A percentile compares a stretch with the other conserved stretches of the same genome.
phyloP scores from a whole-genome alignment of 1,140 invertebrate genomes.

The Habropoda laboriosa region DNA sequence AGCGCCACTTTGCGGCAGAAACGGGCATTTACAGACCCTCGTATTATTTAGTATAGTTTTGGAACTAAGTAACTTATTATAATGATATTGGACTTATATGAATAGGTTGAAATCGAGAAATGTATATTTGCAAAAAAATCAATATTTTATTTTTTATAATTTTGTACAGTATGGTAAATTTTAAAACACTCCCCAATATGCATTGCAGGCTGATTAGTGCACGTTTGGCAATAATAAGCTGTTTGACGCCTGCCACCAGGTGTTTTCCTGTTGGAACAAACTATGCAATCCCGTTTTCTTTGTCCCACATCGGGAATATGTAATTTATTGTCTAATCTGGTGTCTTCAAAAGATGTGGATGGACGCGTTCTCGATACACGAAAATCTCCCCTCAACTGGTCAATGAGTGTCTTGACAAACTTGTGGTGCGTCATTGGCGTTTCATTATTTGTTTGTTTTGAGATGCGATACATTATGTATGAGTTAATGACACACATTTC shows the following conservation, averaged over 20 bases:
- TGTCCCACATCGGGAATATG: not conserved
- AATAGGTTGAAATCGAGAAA: not conserved
- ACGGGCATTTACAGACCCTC: not conserved
- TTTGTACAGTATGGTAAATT: not conserved
- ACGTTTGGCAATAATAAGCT: not conserved
- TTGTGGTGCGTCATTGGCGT: no score
- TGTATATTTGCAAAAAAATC: not conserved
- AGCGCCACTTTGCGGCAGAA: constrained; percentile 16
- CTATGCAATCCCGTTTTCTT: not conserved
- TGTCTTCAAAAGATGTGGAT: no score
- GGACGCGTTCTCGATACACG: no score
- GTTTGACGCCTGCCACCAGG: not conserved
- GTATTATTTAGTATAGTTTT: not conserved
- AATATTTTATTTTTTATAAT: constrained; percentile 4
- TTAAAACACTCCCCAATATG: no score
- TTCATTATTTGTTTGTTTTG: no score
- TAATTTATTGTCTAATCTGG: no score
- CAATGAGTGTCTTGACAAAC: no score
- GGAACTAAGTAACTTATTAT: no score
- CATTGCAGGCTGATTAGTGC: not conserved
- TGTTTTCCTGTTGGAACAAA: not conserved
- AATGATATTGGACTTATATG: constrained; percentile 3
- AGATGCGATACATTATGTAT: not conserved
- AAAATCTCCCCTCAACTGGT: no score
- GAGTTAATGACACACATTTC: not conserved